A percentile compares a stretch with the other conserved stretches of the same genome.
Evolutionary conservation across 2,888 invertebrate species (phyloP).

Genomic region (Phalera bucephala): DNA sequence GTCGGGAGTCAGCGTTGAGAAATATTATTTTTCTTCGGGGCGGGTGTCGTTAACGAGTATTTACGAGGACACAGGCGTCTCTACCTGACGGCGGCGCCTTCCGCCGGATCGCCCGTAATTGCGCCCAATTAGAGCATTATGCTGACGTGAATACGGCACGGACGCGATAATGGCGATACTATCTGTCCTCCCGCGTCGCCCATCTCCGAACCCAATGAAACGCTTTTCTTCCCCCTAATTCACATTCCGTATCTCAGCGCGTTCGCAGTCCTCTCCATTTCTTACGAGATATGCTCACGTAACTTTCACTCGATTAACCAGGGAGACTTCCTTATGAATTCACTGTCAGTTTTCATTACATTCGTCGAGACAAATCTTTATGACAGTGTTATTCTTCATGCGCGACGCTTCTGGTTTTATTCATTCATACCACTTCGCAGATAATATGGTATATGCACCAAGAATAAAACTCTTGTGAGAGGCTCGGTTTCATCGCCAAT

Average conservation of each 20-base stretch:
- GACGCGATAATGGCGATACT: constrained; percentile 77
- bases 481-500: constrained; percentile 7
- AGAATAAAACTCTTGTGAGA: constrained; percentile 14
- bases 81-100: constrained; percentile 76
- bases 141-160: constrained; percentile 80
- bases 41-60: constrained; percentile 77
- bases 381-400: constrained; percentile 47
- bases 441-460: constrained; percentile 28
- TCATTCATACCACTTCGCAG: constrained; percentile 41
- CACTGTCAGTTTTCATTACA: constrained; percentile 59
- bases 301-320: constrained; percentile 77
- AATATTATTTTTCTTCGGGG: constrained; percentile 76
- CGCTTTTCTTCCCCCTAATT: constrained; percentile 65
- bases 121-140: constrained; percentile 81
- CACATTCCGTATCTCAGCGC: constrained; percentile 65
- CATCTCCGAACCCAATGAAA: constrained; percentile 57
- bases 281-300: constrained; percentile 67
- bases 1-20: constrained; percentile 64
- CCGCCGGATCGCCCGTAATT: constrained; percentile 76
- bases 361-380: constrained; percentile 54
- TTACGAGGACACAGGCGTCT: constrained; percentile 74
- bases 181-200: constrained; percentile 56
- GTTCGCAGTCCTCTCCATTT: constrained; percentile 63
- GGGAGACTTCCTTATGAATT: constrained; percentile 61
- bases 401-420: constrained; percentile 36